Percentiles rank a stretch among this genome's conserved stretches.
These are phyloP conservation scores for Caligus rogercresseyi DNA, from an alignment of 1,140 invertebrate species.

Conservation along the genomic window DNA sequence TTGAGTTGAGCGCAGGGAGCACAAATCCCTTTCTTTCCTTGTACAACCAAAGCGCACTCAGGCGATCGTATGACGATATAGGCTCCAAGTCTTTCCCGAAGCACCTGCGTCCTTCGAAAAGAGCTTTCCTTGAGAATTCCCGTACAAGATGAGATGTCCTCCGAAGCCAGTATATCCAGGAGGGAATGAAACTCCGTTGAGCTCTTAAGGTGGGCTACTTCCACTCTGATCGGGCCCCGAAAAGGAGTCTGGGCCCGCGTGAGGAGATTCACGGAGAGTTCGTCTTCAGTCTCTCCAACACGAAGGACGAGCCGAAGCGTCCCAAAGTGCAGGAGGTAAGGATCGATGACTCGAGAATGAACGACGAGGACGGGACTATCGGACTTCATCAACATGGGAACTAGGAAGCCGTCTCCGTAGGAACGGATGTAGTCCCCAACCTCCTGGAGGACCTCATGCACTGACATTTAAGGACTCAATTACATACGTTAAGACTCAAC, in stretches of 20 bases:
- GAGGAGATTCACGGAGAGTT: neutral
- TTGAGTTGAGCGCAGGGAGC: neutral
- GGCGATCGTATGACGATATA: too few relatives aligned
- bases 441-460: neutral
- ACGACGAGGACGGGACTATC: neutral
- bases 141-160: neutral
- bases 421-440: neutral
- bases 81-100: neutral
- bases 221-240: neutral
- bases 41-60: neutral
- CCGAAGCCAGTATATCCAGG: neutral
- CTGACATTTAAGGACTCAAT: neutral
- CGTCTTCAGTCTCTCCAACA: neutral
- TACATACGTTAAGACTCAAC: neutral
- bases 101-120: neutral
- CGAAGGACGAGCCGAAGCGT: neutral
- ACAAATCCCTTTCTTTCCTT: neutral
- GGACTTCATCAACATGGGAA: neutral
- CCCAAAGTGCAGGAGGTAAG: neutral
- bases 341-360: neutral
- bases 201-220: neutral
- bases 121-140: neutral
- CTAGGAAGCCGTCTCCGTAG: neutral
- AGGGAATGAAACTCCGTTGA: neutral
- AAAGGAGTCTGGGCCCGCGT: neutral